Conservation (phyloP, 2,113 vertebrate species). For the Copsychus sechellarum region DNA sequence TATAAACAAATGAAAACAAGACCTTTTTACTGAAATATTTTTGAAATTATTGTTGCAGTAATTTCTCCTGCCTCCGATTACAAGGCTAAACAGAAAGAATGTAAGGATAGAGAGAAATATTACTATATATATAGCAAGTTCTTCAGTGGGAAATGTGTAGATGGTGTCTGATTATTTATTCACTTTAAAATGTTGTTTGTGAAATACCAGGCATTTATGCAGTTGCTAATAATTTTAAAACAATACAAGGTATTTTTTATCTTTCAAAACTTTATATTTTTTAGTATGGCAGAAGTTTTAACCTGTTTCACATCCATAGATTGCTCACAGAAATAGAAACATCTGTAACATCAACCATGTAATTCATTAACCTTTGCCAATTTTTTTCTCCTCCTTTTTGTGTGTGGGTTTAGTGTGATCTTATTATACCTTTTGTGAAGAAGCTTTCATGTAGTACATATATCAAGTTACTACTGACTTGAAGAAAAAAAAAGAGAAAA, state of each 20-base stretch:
- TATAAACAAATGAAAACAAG: neutral
- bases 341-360: fast-evolving
- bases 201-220: neutral
- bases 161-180: neutral
- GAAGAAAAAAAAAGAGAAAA: neutral
- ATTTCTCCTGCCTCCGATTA: neutral
- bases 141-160: neutral
- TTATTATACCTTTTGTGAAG: neutral
- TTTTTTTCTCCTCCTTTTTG: neutral
- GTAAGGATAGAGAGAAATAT: neutral
- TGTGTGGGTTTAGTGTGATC: neutral
- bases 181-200: neutral
- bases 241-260: neutral
- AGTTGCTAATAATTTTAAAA: neutral
- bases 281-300: neutral
- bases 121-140: neutral
- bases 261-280: neutral
- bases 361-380: neutral
- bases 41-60: neutral
- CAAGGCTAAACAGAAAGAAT: neutral
- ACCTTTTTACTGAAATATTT: neutral
- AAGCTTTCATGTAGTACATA: neutral
- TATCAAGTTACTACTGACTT: neutral
- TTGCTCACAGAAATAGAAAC: neutral
- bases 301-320: neutral